Evolutionary conservation across 2,888 invertebrate species (phyloP).

Genomic region (Caenorhabditis angaria): DNA sequence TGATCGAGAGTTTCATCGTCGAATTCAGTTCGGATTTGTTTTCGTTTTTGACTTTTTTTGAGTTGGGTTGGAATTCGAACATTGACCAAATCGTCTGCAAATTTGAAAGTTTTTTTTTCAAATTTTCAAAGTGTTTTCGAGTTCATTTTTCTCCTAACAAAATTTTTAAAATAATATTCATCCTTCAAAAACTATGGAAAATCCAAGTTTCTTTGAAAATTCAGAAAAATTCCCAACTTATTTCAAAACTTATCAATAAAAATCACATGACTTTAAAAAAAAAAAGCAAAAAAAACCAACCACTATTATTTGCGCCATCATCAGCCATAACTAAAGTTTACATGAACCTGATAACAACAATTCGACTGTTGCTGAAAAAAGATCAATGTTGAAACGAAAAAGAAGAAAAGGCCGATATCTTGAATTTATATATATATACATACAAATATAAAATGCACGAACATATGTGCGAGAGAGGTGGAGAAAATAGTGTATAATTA

Average conservation of each 20-base stretch:
- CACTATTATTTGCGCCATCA: no score
- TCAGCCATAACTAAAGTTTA: no score
- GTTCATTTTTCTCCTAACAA: no score
- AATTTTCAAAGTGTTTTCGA: no score
- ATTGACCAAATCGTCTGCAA: constrained; percentile 28
- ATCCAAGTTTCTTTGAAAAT: no score
- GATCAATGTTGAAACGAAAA: not conserved
- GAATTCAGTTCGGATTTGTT: constrained; percentile 51
- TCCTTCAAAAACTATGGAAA: no score
- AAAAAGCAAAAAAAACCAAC: no score
- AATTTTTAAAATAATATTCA: no score
- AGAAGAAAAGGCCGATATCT: not conserved
- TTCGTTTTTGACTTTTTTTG: constrained; percentile 45
- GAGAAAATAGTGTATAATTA: not conserved
- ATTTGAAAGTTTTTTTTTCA: not conserved
- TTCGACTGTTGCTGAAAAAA: not conserved
- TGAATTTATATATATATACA: not conserved
- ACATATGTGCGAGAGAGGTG: constrained; percentile 2
- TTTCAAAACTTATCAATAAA: no score
- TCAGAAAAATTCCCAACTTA: no score
- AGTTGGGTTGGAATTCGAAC: constrained; percentile 45
- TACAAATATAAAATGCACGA: constrained; percentile 6
- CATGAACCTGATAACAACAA: no score
- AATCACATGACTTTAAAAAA: no score
- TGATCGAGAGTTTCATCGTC: constrained; percentile 29